Evolutionary conservation across 1,140 invertebrate genomes (phyloP), one percentile per base, ranked within the genome.

Genomic region (Sycophaga agraensis): DNA sequence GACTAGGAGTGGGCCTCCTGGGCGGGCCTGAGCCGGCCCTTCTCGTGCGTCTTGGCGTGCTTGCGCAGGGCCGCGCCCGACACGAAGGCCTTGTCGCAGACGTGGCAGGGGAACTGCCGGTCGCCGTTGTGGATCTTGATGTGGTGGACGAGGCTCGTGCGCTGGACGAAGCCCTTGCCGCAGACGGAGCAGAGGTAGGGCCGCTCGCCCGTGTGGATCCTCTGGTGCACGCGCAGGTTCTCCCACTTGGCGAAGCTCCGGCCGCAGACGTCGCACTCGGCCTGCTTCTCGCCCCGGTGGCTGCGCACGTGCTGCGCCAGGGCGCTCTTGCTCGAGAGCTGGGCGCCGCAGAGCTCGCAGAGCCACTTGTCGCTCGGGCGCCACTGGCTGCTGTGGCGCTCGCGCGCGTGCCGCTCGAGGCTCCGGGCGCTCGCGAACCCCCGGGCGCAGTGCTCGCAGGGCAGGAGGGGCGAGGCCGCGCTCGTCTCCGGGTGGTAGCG

Each of bases 321-420:
- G 58, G 88, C 87, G 54, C 89, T 86, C 6, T 84, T 82, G 39
- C 83, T 86, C 19, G 86, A 85, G 34, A 96, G 86, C 53, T 88
- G 85, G 78, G 94, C 93, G 14, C 86, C 86, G 76, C 92, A 93
- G 31, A 91, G 85, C 66, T 87, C 85, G 76, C 88, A 90, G 0
- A 86, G 74, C 70, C 83, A 84, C 45, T 84, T 81, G 50, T 84
- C 82, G 37, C 83, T 84, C 1, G 85, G 86, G 19, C 83, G 81
- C 72, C 88, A 86, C 8, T 74, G 80, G 61, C 84, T 82, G 3
- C 31, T 5, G 34, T 61, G 51, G 8, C 31, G 12, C 1, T 24
- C 4, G 1, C n/a, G n/a, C 28, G 39, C 4, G 28, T 63, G 53
- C 8, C 37, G 19, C n/a, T 6, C 31, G 2, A 63, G 46, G 2